Conservation (phyloP, 2,888 invertebrate species). For the Electrophaes corylata region DNA sequence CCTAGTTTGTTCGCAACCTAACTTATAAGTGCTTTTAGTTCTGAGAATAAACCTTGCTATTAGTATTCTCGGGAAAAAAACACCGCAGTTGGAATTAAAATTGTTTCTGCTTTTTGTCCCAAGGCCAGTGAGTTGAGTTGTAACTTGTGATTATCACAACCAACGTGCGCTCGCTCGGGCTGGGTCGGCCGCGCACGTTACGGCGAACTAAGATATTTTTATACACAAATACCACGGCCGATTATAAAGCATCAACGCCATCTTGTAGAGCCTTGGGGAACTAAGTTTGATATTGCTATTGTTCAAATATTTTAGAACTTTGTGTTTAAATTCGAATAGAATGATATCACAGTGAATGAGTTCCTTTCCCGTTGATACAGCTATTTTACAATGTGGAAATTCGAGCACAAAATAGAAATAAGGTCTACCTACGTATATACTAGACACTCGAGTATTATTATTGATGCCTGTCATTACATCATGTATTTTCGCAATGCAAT, state of each 20-base stretch:
- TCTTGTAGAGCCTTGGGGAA: constrained; percentile 49
- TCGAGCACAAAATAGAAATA: no score
- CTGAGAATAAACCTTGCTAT: constrained; percentile 59
- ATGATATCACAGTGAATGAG: no score
- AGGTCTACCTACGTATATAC: no score
- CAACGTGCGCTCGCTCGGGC: constrained; percentile 52
- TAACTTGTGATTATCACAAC: constrained; percentile 68
- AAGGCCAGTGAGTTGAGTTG: constrained; percentile 77
- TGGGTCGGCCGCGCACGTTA: constrained; percentile 50
- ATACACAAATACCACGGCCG: constrained; percentile 42
- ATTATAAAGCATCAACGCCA: constrained; percentile 52
- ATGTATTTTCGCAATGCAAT: no score
- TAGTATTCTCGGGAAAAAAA: constrained; percentile 68
- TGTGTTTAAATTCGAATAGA: no score
- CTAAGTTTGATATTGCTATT: constrained; percentile 22
- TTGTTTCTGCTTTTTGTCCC: constrained; percentile 77
- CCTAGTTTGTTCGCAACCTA: constrained; percentile 20
- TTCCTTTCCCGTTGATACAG: no score
- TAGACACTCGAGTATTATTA: no score
- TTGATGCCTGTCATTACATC: no score
- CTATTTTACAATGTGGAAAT: no score
- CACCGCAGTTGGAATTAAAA: constrained; percentile 69
- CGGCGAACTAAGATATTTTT: constrained; percentile 68
- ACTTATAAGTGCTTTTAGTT: constrained; percentile 37
- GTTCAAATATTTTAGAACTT: neutral